phyloP scores from a whole-genome alignment of 2,888 invertebrate genomes.

The Gerosis bhagava region DNA sequence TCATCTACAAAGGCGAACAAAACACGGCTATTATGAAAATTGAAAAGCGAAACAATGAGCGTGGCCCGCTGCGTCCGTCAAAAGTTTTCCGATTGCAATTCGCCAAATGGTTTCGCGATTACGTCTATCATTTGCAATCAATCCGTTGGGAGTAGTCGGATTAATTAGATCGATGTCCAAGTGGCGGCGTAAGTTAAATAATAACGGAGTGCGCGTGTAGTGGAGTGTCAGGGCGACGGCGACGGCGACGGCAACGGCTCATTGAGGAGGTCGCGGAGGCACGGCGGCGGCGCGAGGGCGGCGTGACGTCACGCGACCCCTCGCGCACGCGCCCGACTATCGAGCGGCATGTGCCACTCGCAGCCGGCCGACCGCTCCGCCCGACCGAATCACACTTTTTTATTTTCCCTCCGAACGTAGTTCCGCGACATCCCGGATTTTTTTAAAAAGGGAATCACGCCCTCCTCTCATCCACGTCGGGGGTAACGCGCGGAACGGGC shows the following conservation, averaged over 20 bases:
- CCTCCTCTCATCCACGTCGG: constrained; percentile 31
- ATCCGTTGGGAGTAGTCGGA: constrained; percentile 31
- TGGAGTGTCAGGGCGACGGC: constrained; percentile 33
- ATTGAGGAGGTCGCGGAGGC: constrained; percentile 46
- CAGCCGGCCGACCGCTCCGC: constrained; percentile 67
- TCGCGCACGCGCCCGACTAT: constrained; percentile 74
- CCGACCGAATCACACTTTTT: constrained; percentile 73
- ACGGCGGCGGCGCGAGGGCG: constrained; percentile 58
- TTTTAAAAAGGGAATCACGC: constrained; percentile 48
- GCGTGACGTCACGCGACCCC: constrained; percentile 64
- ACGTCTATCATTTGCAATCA: constrained; percentile 10
- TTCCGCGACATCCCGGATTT: constrained; percentile 51
- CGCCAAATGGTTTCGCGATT: constrained; percentile 12
- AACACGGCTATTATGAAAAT: constrained; percentile 27
- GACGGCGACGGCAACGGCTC: constrained; percentile 37
- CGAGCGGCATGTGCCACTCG: constrained; percentile 77
- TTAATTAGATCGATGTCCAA: constrained; percentile 42
- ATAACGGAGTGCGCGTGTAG: constrained; percentile 38
- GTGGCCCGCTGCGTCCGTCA: constrained; percentile 12
- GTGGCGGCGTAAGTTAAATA: constrained; percentile 42
- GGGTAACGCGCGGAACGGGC: constrained; percentile 28
- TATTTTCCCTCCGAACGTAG: constrained; percentile 69
- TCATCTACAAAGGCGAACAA: constrained; percentile 21
- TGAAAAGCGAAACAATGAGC: constrained; percentile 23
- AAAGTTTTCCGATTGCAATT: constrained; percentile 21